Percentiles rank a stretch among this genome's conserved stretches.
These are phyloP conservation scores for Deroplatys truncata DNA, from an alignment of 2,888 invertebrate species.

Conservation along the genomic window DNA sequence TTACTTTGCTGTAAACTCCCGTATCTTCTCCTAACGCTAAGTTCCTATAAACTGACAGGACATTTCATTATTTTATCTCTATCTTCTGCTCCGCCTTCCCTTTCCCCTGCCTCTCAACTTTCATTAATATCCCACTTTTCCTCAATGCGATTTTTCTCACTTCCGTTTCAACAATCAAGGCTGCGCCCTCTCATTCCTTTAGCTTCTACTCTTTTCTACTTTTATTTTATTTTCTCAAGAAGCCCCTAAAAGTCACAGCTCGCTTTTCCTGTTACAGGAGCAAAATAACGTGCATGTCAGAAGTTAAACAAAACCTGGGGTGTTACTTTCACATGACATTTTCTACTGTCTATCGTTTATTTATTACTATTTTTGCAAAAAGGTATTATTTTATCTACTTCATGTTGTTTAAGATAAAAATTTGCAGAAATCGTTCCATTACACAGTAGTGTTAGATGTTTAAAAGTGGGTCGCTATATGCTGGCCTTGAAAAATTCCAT, in stretches of 20 bases:
- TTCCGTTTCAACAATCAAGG: constrained; percentile 6
- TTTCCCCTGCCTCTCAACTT: not conserved
- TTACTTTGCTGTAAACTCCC: not conserved
- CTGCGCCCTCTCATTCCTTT: not conserved
- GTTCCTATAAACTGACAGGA: not conserved
- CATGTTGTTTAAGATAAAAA: too few species aligned
- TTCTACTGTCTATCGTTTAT: too few species aligned
- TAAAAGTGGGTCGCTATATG: too few species aligned
- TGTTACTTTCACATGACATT: too few species aligned
- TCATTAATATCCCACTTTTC: constrained; percentile 4
- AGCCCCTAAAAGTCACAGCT: not conserved
- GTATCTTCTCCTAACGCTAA: not conserved
- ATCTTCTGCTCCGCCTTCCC: not conserved
- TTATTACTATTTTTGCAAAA: too few species aligned
- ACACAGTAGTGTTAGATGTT: too few species aligned
- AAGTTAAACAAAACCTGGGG: too few species aligned
- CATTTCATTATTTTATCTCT: constrained; percentile 10
- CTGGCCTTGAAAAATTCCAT: too few species aligned
- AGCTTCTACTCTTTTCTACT: not conserved
- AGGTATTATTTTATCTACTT: too few species aligned
- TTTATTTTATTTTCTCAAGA: not conserved
- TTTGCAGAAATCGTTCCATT: too few species aligned
- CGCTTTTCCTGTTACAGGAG: not conserved
- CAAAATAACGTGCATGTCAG: too few species aligned
- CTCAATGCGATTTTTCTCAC: not conserved